phyloP scores from a whole-genome alignment of 2,888 invertebrate species.

The Xanthia togata region DNA sequence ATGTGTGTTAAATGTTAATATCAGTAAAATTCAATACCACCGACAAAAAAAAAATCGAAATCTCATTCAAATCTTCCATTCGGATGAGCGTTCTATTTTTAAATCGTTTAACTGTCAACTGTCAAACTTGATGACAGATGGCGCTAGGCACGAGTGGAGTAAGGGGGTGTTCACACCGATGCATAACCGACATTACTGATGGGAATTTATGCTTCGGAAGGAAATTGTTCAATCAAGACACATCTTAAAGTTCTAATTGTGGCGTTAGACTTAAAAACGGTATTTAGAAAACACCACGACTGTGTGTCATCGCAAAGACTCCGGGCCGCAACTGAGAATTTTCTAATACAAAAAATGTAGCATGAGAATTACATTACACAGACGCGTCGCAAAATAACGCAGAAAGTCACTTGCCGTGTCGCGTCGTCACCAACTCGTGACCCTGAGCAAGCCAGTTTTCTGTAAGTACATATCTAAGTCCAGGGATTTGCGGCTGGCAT shows the following conservation, averaged over 20 bases:
- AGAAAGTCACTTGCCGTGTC: constrained; percentile 33
- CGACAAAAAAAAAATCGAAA: constrained; percentile 33
- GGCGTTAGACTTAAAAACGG: background rate
- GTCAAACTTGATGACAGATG: constrained; percentile 89
- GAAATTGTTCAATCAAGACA: background rate
- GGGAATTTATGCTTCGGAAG: constrained; percentile 30
- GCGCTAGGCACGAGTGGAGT: constrained; percentile 75
- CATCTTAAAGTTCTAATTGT: background rate
- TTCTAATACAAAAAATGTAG: background rate
- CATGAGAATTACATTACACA: background rate
- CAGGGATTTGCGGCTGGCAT: constrained; percentile 64
- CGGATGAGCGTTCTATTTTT: constrained; percentile 80
- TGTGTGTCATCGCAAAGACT: background rate
- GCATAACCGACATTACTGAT: constrained; percentile 25
- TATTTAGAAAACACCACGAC: background rate
- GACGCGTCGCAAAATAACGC: constrained; percentile 12
- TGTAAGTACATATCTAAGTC: constrained; percentile 50
- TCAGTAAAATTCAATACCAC: background rate
- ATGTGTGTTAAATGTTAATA: background rate
- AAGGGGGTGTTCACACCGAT: constrained; percentile 51
- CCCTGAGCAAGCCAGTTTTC: constrained; percentile 60
- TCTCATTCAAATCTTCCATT: constrained; percentile 43
- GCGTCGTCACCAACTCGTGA: constrained; percentile 36
- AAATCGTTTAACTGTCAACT: constrained; percentile 85
- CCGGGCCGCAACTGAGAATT: background rate